A percentile compares a stretch with the other conserved stretches of the same genome.
Conservation (phyloP, 2,888 invertebrate species). For the Cheilosia urbana region DNA sequence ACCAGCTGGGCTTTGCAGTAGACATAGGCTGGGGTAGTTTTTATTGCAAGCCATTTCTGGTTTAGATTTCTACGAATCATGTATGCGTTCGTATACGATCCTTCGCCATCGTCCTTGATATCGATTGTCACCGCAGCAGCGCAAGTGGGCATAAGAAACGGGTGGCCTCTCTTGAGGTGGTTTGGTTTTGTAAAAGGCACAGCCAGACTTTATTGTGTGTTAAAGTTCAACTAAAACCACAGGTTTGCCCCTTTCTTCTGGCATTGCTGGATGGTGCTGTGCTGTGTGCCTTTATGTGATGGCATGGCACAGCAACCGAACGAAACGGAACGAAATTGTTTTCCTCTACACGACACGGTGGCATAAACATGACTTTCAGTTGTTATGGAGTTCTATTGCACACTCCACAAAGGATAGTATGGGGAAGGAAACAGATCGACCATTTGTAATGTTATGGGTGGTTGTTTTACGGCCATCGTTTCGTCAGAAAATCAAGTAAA, state of each 20-base stretch:
- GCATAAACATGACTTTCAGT: conserved; percentile 56
- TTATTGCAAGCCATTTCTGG: background rate
- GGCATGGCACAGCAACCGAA: conserved; percentile 25
- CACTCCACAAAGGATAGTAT: conserved; percentile 17
- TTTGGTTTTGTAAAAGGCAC: conserved; percentile 12
- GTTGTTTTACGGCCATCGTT: conserved; percentile 57
- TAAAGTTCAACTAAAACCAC: conserved; percentile 63
- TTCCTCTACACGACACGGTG: conserved; percentile 48
- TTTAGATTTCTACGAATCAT: conserved; percentile 15
- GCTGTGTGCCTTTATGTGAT: background rate
- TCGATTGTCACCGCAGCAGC: conserved; percentile 42
- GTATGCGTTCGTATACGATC: background rate
- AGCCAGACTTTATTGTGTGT: conserved; percentile 64
- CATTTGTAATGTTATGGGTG: conserved; percentile 41
- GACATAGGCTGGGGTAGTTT: conserved; percentile 6
- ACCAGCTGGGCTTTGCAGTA: background rate
- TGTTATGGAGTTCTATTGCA: conserved; percentile 35
- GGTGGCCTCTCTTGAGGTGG: background rate
- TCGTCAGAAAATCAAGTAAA: conserved; percentile 62
- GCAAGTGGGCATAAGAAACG: conserved; percentile 7
- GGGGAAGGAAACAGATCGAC: background rate
- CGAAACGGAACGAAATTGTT: conserved; percentile 60
- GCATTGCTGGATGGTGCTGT: background rate
- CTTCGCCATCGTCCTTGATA: conserved; percentile 23
- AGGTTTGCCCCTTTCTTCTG: conserved; percentile 38